Evolutionary conservation across 2,797 vertebrate genomes (phyloP).

Genomic region (Austrolebias charrua): DNA sequence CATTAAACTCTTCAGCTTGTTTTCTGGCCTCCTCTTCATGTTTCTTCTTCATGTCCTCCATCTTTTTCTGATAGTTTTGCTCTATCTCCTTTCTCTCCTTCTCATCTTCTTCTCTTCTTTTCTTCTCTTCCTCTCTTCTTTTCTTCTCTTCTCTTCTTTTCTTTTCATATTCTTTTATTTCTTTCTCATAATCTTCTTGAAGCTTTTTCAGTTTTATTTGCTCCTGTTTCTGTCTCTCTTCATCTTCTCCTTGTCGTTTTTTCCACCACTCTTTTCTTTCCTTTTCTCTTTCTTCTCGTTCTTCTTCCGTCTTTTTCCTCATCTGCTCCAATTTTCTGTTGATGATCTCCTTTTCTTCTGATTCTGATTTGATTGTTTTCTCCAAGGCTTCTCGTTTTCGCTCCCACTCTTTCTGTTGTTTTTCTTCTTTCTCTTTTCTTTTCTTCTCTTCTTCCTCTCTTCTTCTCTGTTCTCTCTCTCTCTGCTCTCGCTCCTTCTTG

Average conservation of each 20-base stretch:
- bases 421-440: not conserved
- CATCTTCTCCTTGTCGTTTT: not conserved
- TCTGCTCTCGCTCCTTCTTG: conserved; percentile 2
- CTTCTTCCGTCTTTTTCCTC: not conserved
- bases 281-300: not conserved
- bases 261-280: not conserved
- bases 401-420: not conserved
- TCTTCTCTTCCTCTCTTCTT: not conserved
- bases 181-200: not conserved
- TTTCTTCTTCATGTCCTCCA: conserved; percentile 1
- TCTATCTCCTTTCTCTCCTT: conserved; percentile 2
- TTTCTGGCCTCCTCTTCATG: conserved; percentile 23
- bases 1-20: conserved; percentile 5
- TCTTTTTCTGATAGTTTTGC: not conserved
- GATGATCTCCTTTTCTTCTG: conserved; percentile 13
- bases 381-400: not conserved
- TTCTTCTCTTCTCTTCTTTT: not conserved
- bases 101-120: not conserved
- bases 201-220: not conserved
- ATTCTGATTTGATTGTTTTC: not conserved
- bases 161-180: not conserved
- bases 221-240: not conserved
- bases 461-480: not conserved
- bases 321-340: conserved; percentile 3
- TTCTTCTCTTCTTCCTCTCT: not conserved